phyloP scores from a whole-genome alignment of 2,888 invertebrate species.

The Andrena dorsata region DNA sequence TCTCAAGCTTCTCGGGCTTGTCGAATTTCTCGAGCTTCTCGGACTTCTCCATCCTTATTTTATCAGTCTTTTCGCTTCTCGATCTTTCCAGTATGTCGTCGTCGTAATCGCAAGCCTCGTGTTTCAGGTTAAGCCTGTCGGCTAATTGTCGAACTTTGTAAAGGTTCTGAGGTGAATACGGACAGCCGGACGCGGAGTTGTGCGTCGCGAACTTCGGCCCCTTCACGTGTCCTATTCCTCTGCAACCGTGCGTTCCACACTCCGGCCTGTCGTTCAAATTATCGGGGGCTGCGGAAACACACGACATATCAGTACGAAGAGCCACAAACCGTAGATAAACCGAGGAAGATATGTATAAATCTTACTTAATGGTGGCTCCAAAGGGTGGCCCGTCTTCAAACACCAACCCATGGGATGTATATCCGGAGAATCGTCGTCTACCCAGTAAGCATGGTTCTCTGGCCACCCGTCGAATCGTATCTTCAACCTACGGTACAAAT shows the following conservation, averaged over 20 bases:
- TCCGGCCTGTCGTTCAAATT: conserved; percentile 88
- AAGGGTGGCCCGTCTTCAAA: conserved; percentile 93
- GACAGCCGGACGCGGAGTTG: conserved; percentile 90
- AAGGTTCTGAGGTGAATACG: conserved; percentile 89
- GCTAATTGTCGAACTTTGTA: conserved; percentile 85
- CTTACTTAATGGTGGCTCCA: conserved; percentile 94
- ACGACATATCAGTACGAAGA: neutral
- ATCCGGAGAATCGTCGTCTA: conserved; percentile 96
- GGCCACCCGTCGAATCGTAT: conserved; percentile 97
- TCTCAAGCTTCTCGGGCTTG: conserved; percentile 73
- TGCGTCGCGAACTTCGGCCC: conserved; percentile 92
- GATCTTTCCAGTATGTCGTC: conserved; percentile 78
- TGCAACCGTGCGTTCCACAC: conserved; percentile 94
- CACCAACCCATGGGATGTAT: conserved; percentile 97
- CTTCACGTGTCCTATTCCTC: conserved; percentile 94
- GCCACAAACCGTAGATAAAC: neutral
- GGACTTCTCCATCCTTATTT: conserved; percentile 77
- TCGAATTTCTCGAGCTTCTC: conserved; percentile 75
- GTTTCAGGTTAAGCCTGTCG: conserved; percentile 86
- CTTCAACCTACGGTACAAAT: conserved; percentile 76
- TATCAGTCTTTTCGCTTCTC: conserved; percentile 79
- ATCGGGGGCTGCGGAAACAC: conserved; percentile 86
- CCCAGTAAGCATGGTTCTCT: conserved; percentile 93
- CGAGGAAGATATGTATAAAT: conserved; percentile 56
- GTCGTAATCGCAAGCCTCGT: conserved; percentile 82